Percentiles rank a stretch among this genome's conserved stretches.
These are phyloP conservation scores for Sarcophaga variegata DNA, from an alignment of 2,888 invertebrate species.

Conservation along the genomic window DNA sequence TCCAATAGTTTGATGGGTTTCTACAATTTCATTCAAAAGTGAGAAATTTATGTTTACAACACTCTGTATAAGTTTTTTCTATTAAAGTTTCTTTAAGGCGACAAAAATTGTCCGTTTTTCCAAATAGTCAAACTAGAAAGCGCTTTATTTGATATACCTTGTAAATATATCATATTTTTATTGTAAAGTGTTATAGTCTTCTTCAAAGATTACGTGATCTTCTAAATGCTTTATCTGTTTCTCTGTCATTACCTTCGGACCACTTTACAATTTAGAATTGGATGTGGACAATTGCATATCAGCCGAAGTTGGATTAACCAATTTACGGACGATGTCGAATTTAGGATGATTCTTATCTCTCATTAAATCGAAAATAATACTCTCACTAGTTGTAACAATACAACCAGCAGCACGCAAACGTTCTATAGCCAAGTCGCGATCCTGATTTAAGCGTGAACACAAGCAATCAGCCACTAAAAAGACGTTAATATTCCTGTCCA, in stretches of 20 bases:
- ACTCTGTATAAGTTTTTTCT: too few relatives aligned
- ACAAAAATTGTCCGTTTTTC: too few relatives aligned
- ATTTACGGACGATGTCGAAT: slow-evolving; percentile 87
- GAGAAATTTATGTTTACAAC: too few relatives aligned
- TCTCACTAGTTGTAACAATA: slow-evolving; percentile 89
- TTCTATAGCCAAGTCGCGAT: slow-evolving; percentile 87
- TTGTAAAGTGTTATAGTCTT: too few relatives aligned
- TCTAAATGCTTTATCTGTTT: too few relatives aligned
- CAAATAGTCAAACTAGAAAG: too few relatives aligned
- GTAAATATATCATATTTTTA: too few relatives aligned
- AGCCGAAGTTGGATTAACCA: slow-evolving; percentile 83
- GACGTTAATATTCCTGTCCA: slow-evolving; percentile 84
- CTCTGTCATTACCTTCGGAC: neutral
- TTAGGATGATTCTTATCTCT: slow-evolving; percentile 88
- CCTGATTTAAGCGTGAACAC: slow-evolving; percentile 88
- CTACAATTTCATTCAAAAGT: too few relatives aligned
- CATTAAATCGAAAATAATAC: slow-evolving; percentile 89
- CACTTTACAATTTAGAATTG: slow-evolving; percentile 30
- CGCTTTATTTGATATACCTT: too few relatives aligned
- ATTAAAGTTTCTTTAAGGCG: too few relatives aligned
- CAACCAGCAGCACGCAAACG: slow-evolving; percentile 90
- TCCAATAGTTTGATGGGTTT: too few relatives aligned
- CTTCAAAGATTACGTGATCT: too few relatives aligned
- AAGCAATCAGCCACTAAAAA: slow-evolving; percentile 91
- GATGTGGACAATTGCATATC: slow-evolving; percentile 74